Evolutionary conservation across 2,888 invertebrate species (phyloP), one percentile per base, ranked within the genome.

Genomic region (Erebia epiphron): DNA sequence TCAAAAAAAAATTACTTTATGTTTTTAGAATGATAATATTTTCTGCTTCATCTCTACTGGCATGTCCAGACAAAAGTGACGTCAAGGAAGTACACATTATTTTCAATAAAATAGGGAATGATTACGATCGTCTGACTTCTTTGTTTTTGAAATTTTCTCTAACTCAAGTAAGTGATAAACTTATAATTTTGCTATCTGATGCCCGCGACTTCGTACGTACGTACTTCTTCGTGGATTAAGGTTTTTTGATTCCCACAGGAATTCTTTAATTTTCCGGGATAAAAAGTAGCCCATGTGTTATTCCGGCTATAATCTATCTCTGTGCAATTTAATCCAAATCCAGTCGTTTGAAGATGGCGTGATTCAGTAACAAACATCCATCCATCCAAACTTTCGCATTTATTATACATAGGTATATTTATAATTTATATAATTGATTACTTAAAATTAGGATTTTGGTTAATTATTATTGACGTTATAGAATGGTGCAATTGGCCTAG

Each of bases 21-120:
- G 54, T 21, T 75, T 75, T 61, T 79, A 93, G 93, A 77, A 92
- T 93, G 92, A 82, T 93, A 41, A 89, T 93, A 79, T 93, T 93
- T 79, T 92, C 92, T 1, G 84, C 85, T 74, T 88, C 91, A 7
- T 88, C 91, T 14, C 81, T 93, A 69, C 75, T 92, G 76, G 90
- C 90, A 21, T 86, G 87, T 74, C 92, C 93, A 9, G 92, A 92
- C 72, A 88, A 86, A 80, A 81, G 79, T 49, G 90, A 91, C 65
- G 73, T 87, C 18, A 87, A 88, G 78, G 83, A 85, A 82, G 81
- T 93, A 50, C 92, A 92, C 75, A 81, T 92, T 69, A 79, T 92
- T 72, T 90, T 91, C 72, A 88, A 86, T 70, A 88, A 86, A 79
- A 70, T 81, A 46, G 86, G 88, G 21, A 86, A 88, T 69, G 88